Evolutionary conservation across 2,888 invertebrate species (phyloP).

Genomic region (Hydropsyche betteni): DNA sequence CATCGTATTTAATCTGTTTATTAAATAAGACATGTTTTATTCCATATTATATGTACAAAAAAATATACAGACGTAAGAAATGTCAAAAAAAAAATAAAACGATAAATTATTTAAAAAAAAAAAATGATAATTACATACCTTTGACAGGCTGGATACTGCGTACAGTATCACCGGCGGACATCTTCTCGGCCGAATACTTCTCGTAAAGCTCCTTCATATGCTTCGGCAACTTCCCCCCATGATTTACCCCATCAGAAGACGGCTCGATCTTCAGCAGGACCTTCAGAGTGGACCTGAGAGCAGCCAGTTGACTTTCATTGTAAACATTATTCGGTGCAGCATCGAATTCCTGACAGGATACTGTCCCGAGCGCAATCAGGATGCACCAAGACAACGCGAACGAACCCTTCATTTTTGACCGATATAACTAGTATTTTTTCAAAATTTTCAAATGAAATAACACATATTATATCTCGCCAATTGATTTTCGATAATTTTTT

Average conservation of each 20-base stretch:
- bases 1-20: too few relatives aligned
- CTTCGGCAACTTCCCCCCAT: constrained; percentile 46
- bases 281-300: constrained; percentile 39
- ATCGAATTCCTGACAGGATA: neutral
- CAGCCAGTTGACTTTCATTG: constrained; percentile 48
- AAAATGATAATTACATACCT: constrained; percentile 40
- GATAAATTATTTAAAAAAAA: too few relatives aligned
- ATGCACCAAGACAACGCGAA: constrained; percentile 9
- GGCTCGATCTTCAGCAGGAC: constrained; percentile 42
- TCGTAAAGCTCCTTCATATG: constrained; percentile 52
- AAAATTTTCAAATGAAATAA: neutral
- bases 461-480: too few relatives aligned
- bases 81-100: too few relatives aligned
- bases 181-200: constrained; percentile 47
- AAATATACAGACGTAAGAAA: too few relatives aligned
- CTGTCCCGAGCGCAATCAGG: neutral
- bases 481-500: too few relatives aligned
- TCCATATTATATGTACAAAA: too few relatives aligned
- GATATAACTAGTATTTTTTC: neutral
- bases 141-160: constrained; percentile 51
- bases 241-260: constrained; percentile 10
- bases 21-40: too few relatives aligned
- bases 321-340: neutral
- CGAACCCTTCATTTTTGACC: constrained; percentile 22
- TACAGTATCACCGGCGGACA: constrained; percentile 49